Base-by-base conservation (phyloP, 1,140 invertebrate genomes). In the Lucilia cuprina region DNA sequence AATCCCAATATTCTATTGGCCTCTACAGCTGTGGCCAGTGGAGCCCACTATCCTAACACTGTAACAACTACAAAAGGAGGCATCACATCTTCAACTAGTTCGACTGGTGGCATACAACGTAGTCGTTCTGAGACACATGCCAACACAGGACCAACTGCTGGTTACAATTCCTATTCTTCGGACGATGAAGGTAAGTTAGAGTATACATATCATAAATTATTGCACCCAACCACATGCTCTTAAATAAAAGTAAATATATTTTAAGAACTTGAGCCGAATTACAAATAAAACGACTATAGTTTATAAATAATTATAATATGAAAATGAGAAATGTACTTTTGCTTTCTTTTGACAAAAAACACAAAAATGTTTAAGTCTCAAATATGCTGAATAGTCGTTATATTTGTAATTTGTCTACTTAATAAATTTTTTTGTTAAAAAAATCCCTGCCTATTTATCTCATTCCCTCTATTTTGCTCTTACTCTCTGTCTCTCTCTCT, bases 111-210 rank as follows among this genome's bases (percentile, higher is more conserved):
- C 84, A 34, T 89, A 86, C 85, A 93, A 90, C 84, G 93, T 88
- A 86, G 91, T 85, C 49, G 91, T 90, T 89, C 91, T 86, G 85
- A 90, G 88, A 80, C 91, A 85, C 86, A 90, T 86, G 86, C 92
- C 17, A 94, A 94, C 86, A 91, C 93, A 75, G 93, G 94, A 25
- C 89, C 89, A 2, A 87, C 86, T 12, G 87, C 86, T n/a, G 93
- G 94, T 34, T 96, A 96, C 91, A 96, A 95, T 92, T 96, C 94
- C 89, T 96, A 96, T 89, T 96, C 96, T 88, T 96, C 96, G 85
- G 96, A 97, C 89, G 96, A 97, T 92, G 95, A 97, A 95, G 96
- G 96, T 97, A 94, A 74, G 80, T 84, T 41, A 80, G 30, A 41
- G 41, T 8, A 41, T 30, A 30, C 25, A 30, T 41, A 41, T 70